Evolutionary conservation across 2,888 invertebrate species (phyloP), one percentile per base, ranked within the genome.

Genomic region (Panorpa germanica): DNA sequence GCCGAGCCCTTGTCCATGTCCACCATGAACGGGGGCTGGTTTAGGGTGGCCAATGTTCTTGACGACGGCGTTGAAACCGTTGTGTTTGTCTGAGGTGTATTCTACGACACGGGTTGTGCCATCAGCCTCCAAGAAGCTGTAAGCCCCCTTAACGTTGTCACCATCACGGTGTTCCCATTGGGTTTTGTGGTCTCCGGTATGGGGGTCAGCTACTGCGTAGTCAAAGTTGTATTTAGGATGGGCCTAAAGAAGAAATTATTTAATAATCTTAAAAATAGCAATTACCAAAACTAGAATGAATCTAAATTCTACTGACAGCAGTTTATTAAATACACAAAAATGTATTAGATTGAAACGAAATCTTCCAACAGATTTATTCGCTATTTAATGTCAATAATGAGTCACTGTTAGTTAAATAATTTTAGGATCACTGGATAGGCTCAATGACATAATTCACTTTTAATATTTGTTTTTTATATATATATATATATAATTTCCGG

Each of bases 161-260:
- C 68, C 68, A 37, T 67, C 65, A 19, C 68, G 52, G 19, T 57
- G 55, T 44, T 68, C 68, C 55, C 64, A 64, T 39, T 67, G 66
- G 3, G 57, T 55, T 43, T 68, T 68, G 41, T 61, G 57, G 41
- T 68, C 68, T 14, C 68, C 68, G 10, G 67, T 68, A 38, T 62
- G 59, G 3, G 66, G 65, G 43, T 68, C 68, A 5, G 61, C 60
- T n/a, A 68, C 67, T 20, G 66, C 55, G 40, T 68, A 67, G 45
- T 66, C 65, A 41, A 62, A 66, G 25, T 60, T 53, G 41, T 68
- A 67, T 46, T 63, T 64, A 5, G 67, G 65, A 37, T 63, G 54
- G 2, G 64, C 52, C 66, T 67, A 50, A 37, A 55, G 52, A 31
- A 27, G 30, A 34, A 25, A 28, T 31, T 26, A 22, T 19, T 16